Percentiles rank a stretch among this genome's conserved stretches.
phyloP scores from a whole-genome alignment of 2,113 vertebrate genomes.

The Callaeas wilsoni region DNA sequence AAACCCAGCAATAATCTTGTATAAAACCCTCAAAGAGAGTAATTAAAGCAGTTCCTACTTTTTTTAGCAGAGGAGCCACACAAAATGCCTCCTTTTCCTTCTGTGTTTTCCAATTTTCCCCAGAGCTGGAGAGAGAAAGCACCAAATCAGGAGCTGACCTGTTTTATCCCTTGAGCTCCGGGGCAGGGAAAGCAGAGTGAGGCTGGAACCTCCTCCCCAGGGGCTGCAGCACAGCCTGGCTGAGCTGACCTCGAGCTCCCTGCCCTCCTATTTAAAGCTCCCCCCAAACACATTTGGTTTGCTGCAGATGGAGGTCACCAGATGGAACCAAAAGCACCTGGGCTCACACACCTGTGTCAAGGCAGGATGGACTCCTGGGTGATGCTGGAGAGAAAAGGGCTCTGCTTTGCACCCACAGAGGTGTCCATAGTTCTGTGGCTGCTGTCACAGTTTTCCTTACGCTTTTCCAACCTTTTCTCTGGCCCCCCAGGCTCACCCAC shows the following conservation, averaged over 20 bases:
- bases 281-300: background rate
- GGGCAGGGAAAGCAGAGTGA: background rate
- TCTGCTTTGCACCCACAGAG: background rate
- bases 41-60: background rate
- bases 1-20: background rate
- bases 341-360: background rate
- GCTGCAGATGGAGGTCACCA: background rate
- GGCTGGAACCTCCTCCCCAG: background rate
- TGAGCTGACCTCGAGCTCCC: background rate
- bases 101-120: background rate
- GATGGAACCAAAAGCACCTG: background rate
- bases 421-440: background rate
- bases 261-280: background rate
- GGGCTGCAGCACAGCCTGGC: background rate
- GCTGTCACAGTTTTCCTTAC: background rate
- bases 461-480: background rate
- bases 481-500: conserved; percentile 77
- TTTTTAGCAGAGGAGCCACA: background rate
- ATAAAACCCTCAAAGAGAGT: background rate
- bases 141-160: background rate
- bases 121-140: background rate
- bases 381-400: background rate
- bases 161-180: background rate
- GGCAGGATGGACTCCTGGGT: background rate
- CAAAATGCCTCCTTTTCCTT: background rate